These are phyloP conservation scores for Tetragonisca angustula DNA, from an alignment of 2,888 invertebrate genomes.

Conservation along the genomic window DNA sequence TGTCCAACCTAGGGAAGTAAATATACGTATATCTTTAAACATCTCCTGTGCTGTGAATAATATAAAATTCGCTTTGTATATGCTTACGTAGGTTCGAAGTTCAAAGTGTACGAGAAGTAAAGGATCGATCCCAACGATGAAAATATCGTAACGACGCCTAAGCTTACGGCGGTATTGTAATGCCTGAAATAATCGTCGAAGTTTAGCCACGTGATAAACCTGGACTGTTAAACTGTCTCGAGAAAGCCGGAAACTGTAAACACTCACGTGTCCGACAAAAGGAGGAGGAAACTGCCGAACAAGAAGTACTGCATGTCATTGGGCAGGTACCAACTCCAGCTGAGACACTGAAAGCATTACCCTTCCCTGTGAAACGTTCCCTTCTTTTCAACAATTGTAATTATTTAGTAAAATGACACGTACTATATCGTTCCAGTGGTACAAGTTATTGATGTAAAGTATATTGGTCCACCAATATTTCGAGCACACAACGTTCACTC, in stretches of 20 bases:
- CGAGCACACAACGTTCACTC: conserved; percentile 82
- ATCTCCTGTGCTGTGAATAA: accelerated
- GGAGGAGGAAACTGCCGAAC: conserved; percentile 80
- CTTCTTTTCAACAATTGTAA: background rate
- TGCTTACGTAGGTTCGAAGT: conserved; percentile 84
- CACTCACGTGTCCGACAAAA: conserved; percentile 84
- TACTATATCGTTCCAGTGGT: conserved; percentile 82
- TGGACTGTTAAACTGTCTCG: background rate
- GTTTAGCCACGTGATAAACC: conserved; percentile 56
- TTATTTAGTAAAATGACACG: background rate
- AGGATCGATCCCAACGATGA: conserved; percentile 78
- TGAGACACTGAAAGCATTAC: conserved; percentile 81
- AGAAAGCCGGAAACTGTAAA: conserved; percentile 4
- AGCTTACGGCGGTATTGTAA: conserved; percentile 78
- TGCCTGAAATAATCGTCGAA: conserved; percentile 78
- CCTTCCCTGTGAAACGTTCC: background rate
- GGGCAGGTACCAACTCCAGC: conserved; percentile 85
- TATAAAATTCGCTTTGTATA: background rate
- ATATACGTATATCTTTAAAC: background rate
- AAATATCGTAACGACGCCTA: conserved; percentile 74
- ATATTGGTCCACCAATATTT: conserved; percentile 86
- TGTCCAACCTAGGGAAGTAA: conserved; percentile 81
- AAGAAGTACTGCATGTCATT: conserved; percentile 85
- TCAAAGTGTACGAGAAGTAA: conserved; percentile 81
- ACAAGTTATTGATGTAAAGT: conserved; percentile 85